Percentiles rank a stretch among this genome's conserved stretches.
These are phyloP conservation scores for Cyanoramphus novaezelandiae DNA, from an alignment of 2,113 vertebrate genomes.

Conservation along the genomic window DNA sequence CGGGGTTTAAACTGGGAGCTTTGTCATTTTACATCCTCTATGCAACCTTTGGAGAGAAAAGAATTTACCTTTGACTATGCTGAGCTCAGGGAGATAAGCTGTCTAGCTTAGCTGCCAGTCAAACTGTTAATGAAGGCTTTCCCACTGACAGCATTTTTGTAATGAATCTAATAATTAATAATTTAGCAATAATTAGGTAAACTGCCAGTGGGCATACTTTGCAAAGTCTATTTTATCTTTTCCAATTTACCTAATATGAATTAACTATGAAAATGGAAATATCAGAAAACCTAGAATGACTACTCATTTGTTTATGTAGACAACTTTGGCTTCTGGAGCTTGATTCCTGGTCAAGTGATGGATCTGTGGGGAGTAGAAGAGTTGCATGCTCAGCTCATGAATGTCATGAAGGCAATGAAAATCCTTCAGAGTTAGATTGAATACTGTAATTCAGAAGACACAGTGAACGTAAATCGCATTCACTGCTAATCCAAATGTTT, in stretches of 20 bases:
- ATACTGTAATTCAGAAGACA: background rate
- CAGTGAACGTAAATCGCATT: background rate
- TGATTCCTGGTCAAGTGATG: background rate
- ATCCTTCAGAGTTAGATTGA: background rate
- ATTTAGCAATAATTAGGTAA: background rate
- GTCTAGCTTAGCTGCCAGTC: background rate
- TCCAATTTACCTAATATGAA: background rate
- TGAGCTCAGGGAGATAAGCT: background rate
- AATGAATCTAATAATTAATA: background rate
- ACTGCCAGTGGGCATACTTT: background rate
- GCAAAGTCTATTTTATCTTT: background rate
- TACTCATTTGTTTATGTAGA: background rate
- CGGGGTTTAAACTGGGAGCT: background rate
- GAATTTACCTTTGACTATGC: background rate
- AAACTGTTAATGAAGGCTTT: background rate
- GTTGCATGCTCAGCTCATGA: background rate
- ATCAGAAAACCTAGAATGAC: background rate
- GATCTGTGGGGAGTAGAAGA: background rate
- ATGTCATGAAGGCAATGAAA: background rate
- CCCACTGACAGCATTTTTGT: background rate
- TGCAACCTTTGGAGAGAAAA: background rate
- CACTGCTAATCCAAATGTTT: background rate
- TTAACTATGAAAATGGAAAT: background rate
- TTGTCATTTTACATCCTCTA: background rate
- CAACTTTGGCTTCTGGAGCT: background rate